Evolutionary conservation across 2,113 vertebrate genomes (phyloP), one percentile per base, ranked within the genome.

Genomic region (Sapajus apella): DNA sequence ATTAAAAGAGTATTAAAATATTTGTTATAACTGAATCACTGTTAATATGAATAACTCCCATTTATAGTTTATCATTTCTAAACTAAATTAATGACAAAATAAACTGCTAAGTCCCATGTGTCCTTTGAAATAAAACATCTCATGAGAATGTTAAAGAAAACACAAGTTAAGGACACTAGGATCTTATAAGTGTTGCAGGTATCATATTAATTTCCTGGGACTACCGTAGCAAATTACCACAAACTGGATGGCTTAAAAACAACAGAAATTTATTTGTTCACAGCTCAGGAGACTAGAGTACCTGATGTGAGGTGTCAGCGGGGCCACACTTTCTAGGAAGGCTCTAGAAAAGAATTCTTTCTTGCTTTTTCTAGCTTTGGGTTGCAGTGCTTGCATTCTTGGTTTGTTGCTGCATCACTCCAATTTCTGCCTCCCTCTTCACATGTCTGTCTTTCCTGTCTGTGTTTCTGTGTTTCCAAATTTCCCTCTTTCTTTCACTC

Each of bases 81-180:
- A 97, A 79, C 10, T 52, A 90, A 95, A 75, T 82, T 91, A 20
- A 40, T 70, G 56, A 45, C 61, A 92, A 92, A 82, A 56, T 50
- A 92, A 94, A 50, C 12, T 94, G 30, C 32, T 61, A 91, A 55
- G 40, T 93, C 96, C 37, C 86, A 2, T 37, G 5, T 91, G 1
- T 93, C 66, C 82, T 95, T 91, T 94, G 76, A 92, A 92, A 95
- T 83, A 56, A 96, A 95, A 47, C 35, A 76, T 55, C 73, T 75
- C 27, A 17, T 43, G 58, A 91, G 66, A 92, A 75, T 83, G 11
- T 35, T 89, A 83, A 89, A 72, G 40, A 91, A 85, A 91, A 56
- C 66, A 76, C 50, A 85, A 85, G n/a, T 76, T 93, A 52, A 76
- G 66, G 82, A 73, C 37, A 68, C 12, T 23, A 13, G 72, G 32